Conservation (phyloP, 2,113 vertebrate species). For the Ascaphus truei region DNA sequence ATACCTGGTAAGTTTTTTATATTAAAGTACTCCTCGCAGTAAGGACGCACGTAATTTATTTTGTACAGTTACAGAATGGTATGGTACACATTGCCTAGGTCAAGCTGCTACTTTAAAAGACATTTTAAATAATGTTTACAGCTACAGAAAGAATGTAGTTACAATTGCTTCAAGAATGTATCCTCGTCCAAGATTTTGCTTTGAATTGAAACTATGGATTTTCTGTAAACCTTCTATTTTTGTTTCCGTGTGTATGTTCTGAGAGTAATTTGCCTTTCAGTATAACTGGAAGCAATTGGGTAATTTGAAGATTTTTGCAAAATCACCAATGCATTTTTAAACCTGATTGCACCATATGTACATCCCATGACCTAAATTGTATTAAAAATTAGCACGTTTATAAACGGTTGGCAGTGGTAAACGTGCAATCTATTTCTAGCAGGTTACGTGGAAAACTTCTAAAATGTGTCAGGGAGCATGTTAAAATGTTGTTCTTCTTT, state of each 20-base stretch:
- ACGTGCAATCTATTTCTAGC: no score
- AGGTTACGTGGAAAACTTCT: no score
- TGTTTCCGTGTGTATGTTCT: neutral
- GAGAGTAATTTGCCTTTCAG: neutral
- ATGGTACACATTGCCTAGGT: neutral
- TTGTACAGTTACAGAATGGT: neutral
- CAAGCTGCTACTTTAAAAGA: neutral
- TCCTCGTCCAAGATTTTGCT: neutral
- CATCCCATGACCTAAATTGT: no score
- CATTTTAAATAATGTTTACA: constrained; percentile 4
- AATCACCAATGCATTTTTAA: neutral
- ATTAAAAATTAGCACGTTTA: no score
- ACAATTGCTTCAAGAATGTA: neutral
- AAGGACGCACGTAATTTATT: no score
- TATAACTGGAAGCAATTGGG: neutral
- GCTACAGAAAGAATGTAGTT: neutral
- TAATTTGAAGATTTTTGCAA: neutral
- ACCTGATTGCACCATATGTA: constrained; percentile 10
- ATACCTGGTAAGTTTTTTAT: constrained; percentile 79
- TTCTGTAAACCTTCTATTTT: constrained; percentile 4
- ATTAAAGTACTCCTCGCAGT: neutral
- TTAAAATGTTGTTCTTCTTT: no score
- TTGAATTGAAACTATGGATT: constrained; percentile 1
- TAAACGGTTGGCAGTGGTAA: no score
- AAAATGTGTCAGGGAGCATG: no score